These are phyloP conservation scores for Gryllus bimaculatus DNA, from an alignment of 1,140 invertebrate species.

Conservation along the genomic window DNA sequence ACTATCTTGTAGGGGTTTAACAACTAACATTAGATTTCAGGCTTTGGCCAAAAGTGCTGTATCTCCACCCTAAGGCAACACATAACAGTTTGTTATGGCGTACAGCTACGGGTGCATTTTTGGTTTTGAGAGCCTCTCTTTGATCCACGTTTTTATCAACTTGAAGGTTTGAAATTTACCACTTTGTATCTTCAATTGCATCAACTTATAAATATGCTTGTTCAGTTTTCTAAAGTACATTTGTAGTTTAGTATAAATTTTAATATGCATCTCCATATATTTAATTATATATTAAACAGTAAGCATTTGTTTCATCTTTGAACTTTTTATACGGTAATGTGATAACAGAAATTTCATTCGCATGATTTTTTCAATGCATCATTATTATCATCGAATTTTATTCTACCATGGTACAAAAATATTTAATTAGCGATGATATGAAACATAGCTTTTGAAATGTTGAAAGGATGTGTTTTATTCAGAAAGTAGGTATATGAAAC, in stretches of 20 bases:
- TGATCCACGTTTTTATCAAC: neutral
- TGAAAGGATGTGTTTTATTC: no score
- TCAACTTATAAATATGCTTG: neutral
- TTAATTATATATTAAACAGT: neutral
- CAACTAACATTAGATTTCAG: neutral
- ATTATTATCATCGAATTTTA: neutral
- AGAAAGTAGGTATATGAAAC: no score
- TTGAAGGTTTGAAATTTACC: neutral
- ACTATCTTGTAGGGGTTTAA: neutral
- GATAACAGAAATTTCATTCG: neutral
- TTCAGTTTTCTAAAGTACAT: neutral
- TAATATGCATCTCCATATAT: constrained; percentile 5
- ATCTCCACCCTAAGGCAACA: neutral
- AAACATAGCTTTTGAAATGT: neutral
- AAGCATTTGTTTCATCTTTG: neutral
- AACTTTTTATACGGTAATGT: neutral
- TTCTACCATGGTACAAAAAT: neutral
- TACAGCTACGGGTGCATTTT: neutral
- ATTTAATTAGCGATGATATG: neutral
- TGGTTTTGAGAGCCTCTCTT: constrained; percentile 3
- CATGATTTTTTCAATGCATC: neutral
- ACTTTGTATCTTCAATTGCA: constrained; percentile 1
- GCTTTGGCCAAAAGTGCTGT: neutral
- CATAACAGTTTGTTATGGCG: neutral
- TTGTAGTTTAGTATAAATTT: neutral